Evolutionary conservation across 2,888 invertebrate genomes (phyloP).

Genomic region (Pristionchus mayeri): DNA sequence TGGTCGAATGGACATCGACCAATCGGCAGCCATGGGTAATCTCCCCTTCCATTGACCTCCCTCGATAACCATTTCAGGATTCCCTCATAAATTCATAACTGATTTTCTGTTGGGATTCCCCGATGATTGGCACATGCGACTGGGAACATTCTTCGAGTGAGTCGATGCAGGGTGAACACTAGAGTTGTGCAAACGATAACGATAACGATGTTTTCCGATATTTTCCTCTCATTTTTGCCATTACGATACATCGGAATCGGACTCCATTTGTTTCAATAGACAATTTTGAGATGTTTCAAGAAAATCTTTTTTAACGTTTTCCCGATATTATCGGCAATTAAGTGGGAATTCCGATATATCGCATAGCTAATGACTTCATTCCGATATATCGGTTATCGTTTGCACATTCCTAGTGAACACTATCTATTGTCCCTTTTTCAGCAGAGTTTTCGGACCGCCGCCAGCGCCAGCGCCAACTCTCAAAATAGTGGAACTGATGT

Average conservation of each 20-base stretch:
- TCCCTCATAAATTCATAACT: constrained; percentile 7
- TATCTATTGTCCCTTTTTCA: not conserved
- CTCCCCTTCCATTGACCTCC: not conserved
- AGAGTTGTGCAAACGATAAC: too few relatives aligned
- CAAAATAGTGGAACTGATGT: constrained; percentile 23
- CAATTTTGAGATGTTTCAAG: too few relatives aligned
- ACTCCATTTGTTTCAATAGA: too few relatives aligned
- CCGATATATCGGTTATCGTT: too few relatives aligned
- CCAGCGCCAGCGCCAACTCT: not conserved
- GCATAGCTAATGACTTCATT: too few relatives aligned
- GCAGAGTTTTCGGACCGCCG: constrained; percentile 27
- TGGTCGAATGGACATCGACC: constrained; percentile 4
- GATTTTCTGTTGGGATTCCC: constrained; percentile 43
- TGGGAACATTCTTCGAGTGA: constrained; percentile 39
- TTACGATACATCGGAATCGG: too few relatives aligned
- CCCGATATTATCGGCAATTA: too few relatives aligned
- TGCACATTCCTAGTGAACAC: not conserved
- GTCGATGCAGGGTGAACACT: too few relatives aligned
- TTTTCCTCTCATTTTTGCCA: too few relatives aligned
- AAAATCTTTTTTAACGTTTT: too few relatives aligned
- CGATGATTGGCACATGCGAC: constrained; percentile 17
- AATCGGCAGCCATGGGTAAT: not conserved
- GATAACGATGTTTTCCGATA: too few relatives aligned
- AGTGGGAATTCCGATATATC: too few relatives aligned
- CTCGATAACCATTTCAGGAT: not conserved